Percentiles rank a stretch among this genome's conserved stretches.
phyloP scores from a whole-genome alignment of 2,797 vertebrate species.

The Emys orbicularis region DNA sequence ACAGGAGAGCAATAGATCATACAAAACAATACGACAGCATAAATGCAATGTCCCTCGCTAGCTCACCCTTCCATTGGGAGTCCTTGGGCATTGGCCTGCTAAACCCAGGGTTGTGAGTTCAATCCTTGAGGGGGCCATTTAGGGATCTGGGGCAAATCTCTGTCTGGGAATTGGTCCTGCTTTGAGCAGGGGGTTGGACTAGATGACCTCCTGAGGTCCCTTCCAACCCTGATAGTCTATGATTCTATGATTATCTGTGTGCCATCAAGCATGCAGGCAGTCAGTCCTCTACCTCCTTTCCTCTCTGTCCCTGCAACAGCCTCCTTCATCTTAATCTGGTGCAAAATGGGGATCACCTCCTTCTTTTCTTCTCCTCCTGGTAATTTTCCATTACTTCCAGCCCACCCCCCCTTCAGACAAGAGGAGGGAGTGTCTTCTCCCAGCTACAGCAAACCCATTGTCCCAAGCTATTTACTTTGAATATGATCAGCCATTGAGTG shows the following conservation, averaged over 20 bases:
- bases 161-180: too few relatives aligned
- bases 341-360: background rate
- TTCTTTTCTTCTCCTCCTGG: background rate
- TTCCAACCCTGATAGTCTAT: too few relatives aligned
- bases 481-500: background rate
- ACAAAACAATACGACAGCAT: background rate
- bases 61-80: background rate
- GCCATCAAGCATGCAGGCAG: background rate
- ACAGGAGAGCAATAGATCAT: background rate
- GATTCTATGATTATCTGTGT: background rate
- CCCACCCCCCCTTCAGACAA: background rate
- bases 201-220: too few relatives aligned
- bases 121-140: too few relatives aligned
- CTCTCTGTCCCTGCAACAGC: background rate
- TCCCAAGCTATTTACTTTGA: background rate
- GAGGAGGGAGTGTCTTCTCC: background rate
- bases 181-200: too few relatives aligned
- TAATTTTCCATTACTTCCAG: background rate
- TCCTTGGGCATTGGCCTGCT: too few relatives aligned
- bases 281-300: background rate
- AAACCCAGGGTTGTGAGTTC: too few relatives aligned
- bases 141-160: too few relatives aligned
- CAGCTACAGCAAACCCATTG: background rate
- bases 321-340: background rate
- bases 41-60: background rate